Evolutionary conservation across 2,797 vertebrate genomes (phyloP), one percentile per base, ranked within the genome.

Genomic region (Chaunax sp.): DNA sequence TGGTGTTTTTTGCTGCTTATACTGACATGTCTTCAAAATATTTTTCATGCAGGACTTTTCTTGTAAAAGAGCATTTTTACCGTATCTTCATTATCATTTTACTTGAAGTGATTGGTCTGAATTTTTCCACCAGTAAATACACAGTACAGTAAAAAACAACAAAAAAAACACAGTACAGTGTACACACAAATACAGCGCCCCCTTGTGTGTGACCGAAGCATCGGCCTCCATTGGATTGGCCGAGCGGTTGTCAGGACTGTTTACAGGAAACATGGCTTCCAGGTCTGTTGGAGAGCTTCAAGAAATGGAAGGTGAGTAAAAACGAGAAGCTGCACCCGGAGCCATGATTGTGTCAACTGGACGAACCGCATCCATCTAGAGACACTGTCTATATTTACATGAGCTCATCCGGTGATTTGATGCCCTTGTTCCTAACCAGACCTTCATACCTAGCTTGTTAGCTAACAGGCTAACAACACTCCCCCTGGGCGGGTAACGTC

Each of bases 271-370:
- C 84, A 95, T 95, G 95, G 94, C 94, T 86, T 88, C 93, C 69
- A 70, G 86, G 86, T 88, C 91, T 83, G 91, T 88, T 58, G 93
- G 92, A 89, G 94, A 95, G 75, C 91, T 90, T 55, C 94, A 95
- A 86, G 95, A 94, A 71, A 95, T 95, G 95, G 95, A 95, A 94
- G 95, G 95, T 95, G 76, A 90, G 90, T 75, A 70, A 11, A 78
- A 41, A 20, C 65, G 4, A 15, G 60, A 75, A 52, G 11, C 60
- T 38, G n/a, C 15, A 15, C 2, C 15, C 1, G 0, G 9, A 26
- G 1, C 0, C 3, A 5, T 8, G 12, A 2, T 13, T 43, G 1
- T 15, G 13, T 22, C 12, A 18, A 10, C 16, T 3, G 1, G 1
- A 1, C 16, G n/a, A 28, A 23, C 1, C 11, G 10, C 8, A 49